These are phyloP conservation scores for Drosophila pseudotakahashii DNA, from an alignment of 2,888 invertebrate genomes.

Conservation along the genomic window DNA sequence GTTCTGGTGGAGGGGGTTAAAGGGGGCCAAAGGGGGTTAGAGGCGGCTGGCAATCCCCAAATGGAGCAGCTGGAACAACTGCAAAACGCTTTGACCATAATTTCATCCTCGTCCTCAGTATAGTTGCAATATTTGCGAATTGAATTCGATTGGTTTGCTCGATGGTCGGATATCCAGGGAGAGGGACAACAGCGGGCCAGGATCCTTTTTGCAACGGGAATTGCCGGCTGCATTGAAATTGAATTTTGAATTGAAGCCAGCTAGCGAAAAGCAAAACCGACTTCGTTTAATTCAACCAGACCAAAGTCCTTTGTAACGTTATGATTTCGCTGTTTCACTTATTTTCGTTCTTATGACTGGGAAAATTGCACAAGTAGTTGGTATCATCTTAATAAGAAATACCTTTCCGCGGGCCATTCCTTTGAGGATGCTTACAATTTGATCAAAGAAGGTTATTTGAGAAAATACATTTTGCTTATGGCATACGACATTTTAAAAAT, in stretches of 20 bases:
- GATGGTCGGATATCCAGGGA: conserved; percentile 4
- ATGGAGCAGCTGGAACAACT: conserved; percentile 49
- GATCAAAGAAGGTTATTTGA: not conserved
- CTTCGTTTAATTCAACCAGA: conserved; percentile 24
- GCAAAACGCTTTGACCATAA: conserved; percentile 64
- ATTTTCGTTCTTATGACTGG: not conserved
- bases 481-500: too few relatives aligned
- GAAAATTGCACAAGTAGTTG: conserved; percentile 13
- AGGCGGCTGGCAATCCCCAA: conserved; percentile 14
- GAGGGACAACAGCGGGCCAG: not conserved
- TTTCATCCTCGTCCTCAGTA: conserved; percentile 59
- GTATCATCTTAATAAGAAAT: conserved; percentile 7
- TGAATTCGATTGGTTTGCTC: conserved; percentile 43
- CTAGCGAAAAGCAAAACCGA: conserved; percentile 48
- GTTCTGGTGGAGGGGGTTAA: not conserved
- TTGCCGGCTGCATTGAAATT: conserved; percentile 54
- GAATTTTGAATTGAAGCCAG: conserved; percentile 60
- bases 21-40: too few relatives aligned
- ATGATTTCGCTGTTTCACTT: conserved; percentile 17
- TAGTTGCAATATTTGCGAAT: conserved; percentile 66
- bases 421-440: conserved; percentile 8
- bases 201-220: conserved; percentile 55
- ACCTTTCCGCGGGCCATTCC: conserved; percentile 8
- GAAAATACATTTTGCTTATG: not conserved
- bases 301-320: conserved; percentile 38